These are phyloP conservation scores for Sebastes reedi DNA, from an alignment of 2,797 vertebrate genomes.

Conservation along the genomic window DNA sequence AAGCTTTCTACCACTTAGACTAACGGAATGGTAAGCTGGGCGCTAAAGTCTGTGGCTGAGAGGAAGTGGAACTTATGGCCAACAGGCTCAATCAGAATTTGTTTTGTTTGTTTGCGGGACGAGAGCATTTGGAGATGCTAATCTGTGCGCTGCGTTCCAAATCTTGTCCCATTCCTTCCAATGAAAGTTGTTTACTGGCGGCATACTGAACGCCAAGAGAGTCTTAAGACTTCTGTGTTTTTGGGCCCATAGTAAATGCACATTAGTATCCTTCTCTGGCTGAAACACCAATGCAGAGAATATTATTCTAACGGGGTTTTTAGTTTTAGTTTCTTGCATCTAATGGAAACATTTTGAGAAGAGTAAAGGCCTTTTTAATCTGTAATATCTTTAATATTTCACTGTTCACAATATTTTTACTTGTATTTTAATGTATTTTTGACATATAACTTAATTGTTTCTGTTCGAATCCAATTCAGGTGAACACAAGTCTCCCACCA, in stretches of 20 bases:
- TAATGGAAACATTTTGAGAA: conserved; percentile 11
- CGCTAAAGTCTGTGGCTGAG: not conserved
- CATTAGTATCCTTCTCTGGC: not conserved
- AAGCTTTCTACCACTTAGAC: not conserved
- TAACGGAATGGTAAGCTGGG: not conserved
- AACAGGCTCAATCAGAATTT: not conserved
- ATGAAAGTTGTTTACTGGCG: not conserved
- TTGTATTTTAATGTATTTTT: too few species aligned
- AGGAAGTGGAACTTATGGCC: not conserved
- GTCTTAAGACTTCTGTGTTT: conserved; percentile 6
- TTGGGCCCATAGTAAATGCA: not conserved
- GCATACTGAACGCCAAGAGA: not conserved
- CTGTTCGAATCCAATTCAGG: too few species aligned
- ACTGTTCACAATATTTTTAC: too few species aligned
- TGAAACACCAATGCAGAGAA: not conserved
- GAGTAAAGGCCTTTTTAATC: not conserved
- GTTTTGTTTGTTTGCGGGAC: not conserved
- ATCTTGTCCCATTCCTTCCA: not conserved
- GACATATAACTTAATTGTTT: too few species aligned
- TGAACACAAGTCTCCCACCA: too few species aligned
- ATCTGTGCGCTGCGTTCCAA: conserved; percentile 8
- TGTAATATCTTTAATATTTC: too few species aligned
- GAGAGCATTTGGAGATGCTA: conserved; percentile 8
- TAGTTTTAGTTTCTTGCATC: not conserved
- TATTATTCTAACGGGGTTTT: not conserved